Evolutionary conservation across 2,888 invertebrate genomes (phyloP).

Genomic region (Elaeidobius kamerunicus): DNA sequence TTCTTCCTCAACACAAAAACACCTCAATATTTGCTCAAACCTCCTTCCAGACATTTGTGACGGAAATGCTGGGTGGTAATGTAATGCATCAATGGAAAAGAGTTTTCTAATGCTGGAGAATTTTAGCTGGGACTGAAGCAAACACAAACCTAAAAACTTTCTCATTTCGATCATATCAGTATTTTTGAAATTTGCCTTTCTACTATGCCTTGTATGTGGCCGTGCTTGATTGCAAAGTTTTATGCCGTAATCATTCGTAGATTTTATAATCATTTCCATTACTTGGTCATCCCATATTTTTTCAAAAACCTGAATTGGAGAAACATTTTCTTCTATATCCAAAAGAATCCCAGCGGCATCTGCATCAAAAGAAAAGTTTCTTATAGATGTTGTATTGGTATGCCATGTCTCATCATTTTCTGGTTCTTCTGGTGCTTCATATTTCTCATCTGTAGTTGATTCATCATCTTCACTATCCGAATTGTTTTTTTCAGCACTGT

Average conservation of each 20-base stretch:
- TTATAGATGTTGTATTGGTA: too few species aligned
- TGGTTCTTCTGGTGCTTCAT: too few species aligned
- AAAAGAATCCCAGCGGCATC: too few species aligned
- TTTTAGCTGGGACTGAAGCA: neutral
- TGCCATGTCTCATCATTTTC: too few species aligned
- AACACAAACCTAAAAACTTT: neutral
- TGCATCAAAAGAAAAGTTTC: too few species aligned
- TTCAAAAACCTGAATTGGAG: slow-evolving; percentile 33
- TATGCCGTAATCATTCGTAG: neutral
- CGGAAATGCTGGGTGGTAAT: slow-evolving; percentile 5
- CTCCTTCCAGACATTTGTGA: slow-evolving; percentile 10
- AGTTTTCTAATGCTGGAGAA: neutral
- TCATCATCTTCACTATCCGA: too few species aligned
- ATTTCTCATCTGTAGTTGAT: too few species aligned
- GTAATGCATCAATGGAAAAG: neutral
- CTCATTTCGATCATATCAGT: neutral
- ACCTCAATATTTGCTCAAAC: slow-evolving; percentile 17
- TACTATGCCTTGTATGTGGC: neutral
- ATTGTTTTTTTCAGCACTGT: too few species aligned
- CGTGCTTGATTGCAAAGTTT: neutral
- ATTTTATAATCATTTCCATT: neutral
- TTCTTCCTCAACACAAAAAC: neutral
- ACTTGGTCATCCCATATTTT: slow-evolving; percentile 30
- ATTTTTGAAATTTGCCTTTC: neutral
- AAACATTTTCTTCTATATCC: slow-evolving; percentile 32